Evolutionary conservation across 2,113 vertebrate genomes (phyloP), one percentile per base, ranked within the genome.

Genomic region (Platycercus adscitus): DNA sequence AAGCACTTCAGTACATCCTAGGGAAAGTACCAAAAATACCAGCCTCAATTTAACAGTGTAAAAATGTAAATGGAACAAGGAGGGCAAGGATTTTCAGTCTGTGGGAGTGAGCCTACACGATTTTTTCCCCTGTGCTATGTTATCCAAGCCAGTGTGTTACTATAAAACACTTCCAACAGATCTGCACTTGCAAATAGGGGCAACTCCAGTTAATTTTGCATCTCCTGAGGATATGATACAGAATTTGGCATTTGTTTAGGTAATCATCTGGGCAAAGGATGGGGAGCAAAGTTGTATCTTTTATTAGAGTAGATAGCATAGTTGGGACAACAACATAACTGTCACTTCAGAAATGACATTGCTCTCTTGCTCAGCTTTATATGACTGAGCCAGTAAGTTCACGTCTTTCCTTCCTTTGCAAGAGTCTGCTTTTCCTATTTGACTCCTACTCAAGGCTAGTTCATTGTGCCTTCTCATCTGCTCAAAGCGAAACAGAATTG

Each of bases 391-490:
- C 25, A 43, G 21, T 44, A 49, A 91, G 81, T 86, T 95, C 55
- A 31, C 18, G 7, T 64, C 61, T 89, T 75, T 28, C 9, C 7
- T 71, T 69, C 76, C 29, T 81, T 73, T 91, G 55, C 65, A 66
- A 56, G 43, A 94, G 28, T 17, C 43, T 89, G 52, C 41, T 79
- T 87, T 66, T 76, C 61, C 71, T 79, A 63, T n/a, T 79, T 35
- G 29, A 13, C 89, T 96, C 89, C 91, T 81, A 91, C 95, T 94
- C 87, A 50, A 81, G 75, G 61, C 47, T 85, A 39, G 49, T 33
- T 83, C 4, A 0, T 73, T 88, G 66, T 93, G 71, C 78, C 71
- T 92, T 63, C 60, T 90, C 44, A 4, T 91, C 83, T 93, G 60
- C 46, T 92, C 60, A 8, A 89, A 75, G 29, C 53, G 39, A 63